Evolutionary conservation across 2,888 invertebrate species (phyloP), one percentile per base, ranked within the genome.

Genomic region (Ophion costatus): DNA sequence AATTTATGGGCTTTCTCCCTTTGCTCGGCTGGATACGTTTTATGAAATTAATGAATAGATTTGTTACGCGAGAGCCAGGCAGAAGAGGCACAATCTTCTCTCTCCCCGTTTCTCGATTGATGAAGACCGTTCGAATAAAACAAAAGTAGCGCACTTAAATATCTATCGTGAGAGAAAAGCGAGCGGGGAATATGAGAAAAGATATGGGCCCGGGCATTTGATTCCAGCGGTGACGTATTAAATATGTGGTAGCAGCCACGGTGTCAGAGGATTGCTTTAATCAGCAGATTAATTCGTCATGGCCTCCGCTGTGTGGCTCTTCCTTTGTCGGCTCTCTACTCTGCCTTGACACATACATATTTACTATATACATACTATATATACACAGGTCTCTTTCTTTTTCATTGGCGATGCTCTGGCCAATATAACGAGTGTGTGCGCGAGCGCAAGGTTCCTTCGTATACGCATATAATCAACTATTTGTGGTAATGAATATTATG

Each of bases 211-310:
- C 69, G 87, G 89, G 89, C 90, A 91, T 92, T 92, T 90, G 92
- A 92, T 91, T 91, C 89, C 89, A 89, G 89, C 90, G 89, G 91
- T 91, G 91, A 92, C 91, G 91, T 91, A 92, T 92, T 93, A 92
- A 92, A 92, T 91, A 90, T 90, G 92, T 92, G 90, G 93, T 93
- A 92, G 93, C 92, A 91, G 87, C 82, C 88, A 90, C 90, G 90
- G 91, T 92, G 92, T 92, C 92, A 92, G 91, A 89, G 91, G 91
- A 93, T 93, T 92, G 92, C 92, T 92, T 93, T 92, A 93, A 93
- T 93, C 93, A 93, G 92, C 91, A 92, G 91, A 93, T 93, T 93
- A 93, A 93, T 93, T 93, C 93, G 93, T 93, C 92, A 93, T 91
- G 92, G 91, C 91, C 89, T 89, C 91, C 91, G 89, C 91, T 88